These are phyloP conservation scores for Andrena flavipes DNA, from an alignment of 2,888 invertebrate species.

Conservation along the genomic window DNA sequence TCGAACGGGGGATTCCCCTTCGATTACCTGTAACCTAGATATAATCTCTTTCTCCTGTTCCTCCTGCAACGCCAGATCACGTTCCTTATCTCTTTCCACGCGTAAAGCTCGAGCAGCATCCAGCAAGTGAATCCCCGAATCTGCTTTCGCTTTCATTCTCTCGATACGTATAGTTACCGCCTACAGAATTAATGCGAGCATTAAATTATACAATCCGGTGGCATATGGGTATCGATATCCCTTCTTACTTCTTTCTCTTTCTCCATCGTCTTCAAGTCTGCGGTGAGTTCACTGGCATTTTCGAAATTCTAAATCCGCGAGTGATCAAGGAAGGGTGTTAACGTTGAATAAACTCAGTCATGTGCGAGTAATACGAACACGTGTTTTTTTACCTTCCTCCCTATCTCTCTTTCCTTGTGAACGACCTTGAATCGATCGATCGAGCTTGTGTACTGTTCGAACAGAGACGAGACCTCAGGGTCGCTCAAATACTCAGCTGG, in stretches of 20 bases:
- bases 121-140: slow-evolving; percentile 75
- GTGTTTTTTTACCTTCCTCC: slow-evolving; percentile 73
- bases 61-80: slow-evolving; percentile 86
- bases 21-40: slow-evolving; percentile 73
- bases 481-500: slow-evolving; percentile 91
- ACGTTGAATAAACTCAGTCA: too few relatives aligned
- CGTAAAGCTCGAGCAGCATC: slow-evolving; percentile 85
- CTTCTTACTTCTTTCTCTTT: slow-evolving; percentile 87
- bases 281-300: slow-evolving; percentile 92
- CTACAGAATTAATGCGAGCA: slow-evolving; percentile 37
- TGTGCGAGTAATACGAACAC: background rate
- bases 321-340: too few relatives aligned
- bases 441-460: slow-evolving; percentile 90
- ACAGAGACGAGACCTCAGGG: slow-evolving; percentile 89
- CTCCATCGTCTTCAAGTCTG: slow-evolving; percentile 94
- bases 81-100: slow-evolving; percentile 87
- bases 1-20: too few relatives aligned
- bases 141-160: slow-evolving; percentile 78
- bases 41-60: slow-evolving; percentile 86
- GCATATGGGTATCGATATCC: background rate
- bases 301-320: slow-evolving; percentile 85
- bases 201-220: background rate
- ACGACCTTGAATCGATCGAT: slow-evolving; percentile 93
- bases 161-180: slow-evolving; percentile 74
- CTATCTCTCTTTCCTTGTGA: slow-evolving; percentile 89